These are phyloP conservation scores for Macrobrachium nipponense DNA, from an alignment of 1,140 invertebrate genomes.

Conservation along the genomic window DNA sequence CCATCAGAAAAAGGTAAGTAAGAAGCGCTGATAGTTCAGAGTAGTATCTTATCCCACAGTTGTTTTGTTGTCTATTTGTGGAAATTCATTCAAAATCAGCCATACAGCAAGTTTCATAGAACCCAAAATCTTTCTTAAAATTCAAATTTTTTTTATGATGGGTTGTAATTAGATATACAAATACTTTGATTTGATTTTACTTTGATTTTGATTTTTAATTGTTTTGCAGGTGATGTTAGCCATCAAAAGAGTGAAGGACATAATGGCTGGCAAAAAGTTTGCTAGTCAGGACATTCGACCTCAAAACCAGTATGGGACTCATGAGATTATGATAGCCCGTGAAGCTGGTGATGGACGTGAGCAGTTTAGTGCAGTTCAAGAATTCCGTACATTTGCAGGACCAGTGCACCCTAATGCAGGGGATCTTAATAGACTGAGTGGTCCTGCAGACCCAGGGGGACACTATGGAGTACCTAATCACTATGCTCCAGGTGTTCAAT, in stretches of 20 bases:
- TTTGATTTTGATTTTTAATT: not conserved
- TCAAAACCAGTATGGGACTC: conserved; percentile 41
- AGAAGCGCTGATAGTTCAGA: too few relatives aligned
- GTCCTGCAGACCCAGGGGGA: conserved; percentile 46
- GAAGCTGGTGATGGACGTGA: conserved; percentile 60
- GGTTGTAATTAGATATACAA: not conserved
- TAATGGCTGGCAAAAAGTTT: conserved; percentile 86
- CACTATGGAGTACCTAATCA: conserved; percentile 42
- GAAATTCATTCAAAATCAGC: too few relatives aligned
- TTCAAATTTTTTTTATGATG: too few relatives aligned
- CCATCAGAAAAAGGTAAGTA: conserved; percentile 90
- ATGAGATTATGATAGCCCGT: conserved; percentile 63
- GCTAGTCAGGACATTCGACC: conserved; percentile 30
- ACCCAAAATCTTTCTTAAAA: not conserved
- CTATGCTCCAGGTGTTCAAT: conserved; percentile 42
- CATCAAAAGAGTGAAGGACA: conserved; percentile 96
- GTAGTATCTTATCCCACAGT: not conserved
- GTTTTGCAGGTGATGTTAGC: conserved; percentile 82
- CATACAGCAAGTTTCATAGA: too few relatives aligned
- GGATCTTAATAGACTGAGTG: conserved; percentile 36
- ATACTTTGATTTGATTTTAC: too few relatives aligned
- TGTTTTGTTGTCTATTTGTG: too few relatives aligned
- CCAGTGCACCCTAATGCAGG: conserved; percentile 48
- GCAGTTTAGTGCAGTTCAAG: conserved; percentile 55
- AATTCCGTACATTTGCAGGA: conserved; percentile 52